Evolutionary conservation across 2,888 invertebrate genomes (phyloP).

Genomic region (Apotomis turbidana): DNA sequence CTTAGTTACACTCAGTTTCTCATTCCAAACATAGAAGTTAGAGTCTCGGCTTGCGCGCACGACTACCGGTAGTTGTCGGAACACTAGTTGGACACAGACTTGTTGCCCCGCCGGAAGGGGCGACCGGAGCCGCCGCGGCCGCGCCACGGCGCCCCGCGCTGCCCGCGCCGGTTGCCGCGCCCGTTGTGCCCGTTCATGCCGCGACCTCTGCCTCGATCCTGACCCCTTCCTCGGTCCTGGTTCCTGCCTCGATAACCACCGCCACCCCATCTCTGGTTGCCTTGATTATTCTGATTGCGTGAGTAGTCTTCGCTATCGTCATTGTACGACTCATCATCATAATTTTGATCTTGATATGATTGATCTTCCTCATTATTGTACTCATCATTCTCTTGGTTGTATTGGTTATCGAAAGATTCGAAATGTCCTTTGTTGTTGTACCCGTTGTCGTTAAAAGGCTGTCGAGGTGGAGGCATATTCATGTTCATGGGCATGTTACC

Average conservation of each 20-base stretch:
- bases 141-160: constrained; percentile 66
- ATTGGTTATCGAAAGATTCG: constrained; percentile 67
- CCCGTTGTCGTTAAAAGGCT: constrained; percentile 71
- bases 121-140: constrained; percentile 66
- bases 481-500: constrained; percentile 45
- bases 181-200: constrained; percentile 73
- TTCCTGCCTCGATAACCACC: constrained; percentile 61
- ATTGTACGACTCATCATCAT: constrained; percentile 49
- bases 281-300: constrained; percentile 55
- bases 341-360: constrained; percentile 62
- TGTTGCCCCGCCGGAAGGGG: constrained; percentile 73
- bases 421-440: constrained; percentile 72
- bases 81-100: constrained; percentile 68
- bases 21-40: constrained; percentile 58
- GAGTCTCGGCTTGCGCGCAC: constrained; percentile 59
- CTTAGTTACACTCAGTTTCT: constrained; percentile 59
- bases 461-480: constrained; percentile 50
- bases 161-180: constrained; percentile 65
- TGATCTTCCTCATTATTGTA: constrained; percentile 66
- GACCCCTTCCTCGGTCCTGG: constrained; percentile 55
- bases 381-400: constrained; percentile 65
- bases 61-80: constrained; percentile 43
- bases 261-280: constrained; percentile 72
- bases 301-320: constrained; percentile 53
- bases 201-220: constrained; percentile 60